Evolutionary conservation across 2,888 invertebrate genomes (phyloP).

Genomic region (Gonocerus acuteangulatus): DNA sequence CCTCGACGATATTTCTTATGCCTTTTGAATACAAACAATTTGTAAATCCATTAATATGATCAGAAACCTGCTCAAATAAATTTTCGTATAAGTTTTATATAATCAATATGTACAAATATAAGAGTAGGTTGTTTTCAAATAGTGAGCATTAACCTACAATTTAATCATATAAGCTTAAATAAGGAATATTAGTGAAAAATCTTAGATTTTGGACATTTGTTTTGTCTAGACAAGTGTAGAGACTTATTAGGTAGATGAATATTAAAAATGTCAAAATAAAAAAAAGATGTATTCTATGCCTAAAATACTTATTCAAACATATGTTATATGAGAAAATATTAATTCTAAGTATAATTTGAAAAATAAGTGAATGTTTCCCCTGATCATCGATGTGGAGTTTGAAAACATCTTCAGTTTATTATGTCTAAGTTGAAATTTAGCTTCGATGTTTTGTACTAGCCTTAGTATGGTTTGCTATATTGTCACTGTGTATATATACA

Average conservation of each 20-base stretch:
- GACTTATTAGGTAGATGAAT: not conserved
- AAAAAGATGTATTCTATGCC: not conserved
- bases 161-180: no score
- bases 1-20: not conserved
- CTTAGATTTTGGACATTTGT: not conserved
- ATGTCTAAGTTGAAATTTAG: not conserved
- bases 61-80: conserved; percentile 8
- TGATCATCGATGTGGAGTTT: not conserved
- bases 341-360: not conserved
- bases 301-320: not conserved
- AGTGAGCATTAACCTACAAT: no score
- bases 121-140: not conserved
- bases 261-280: not conserved
- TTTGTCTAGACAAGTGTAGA: not conserved
- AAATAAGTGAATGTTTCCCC: conserved; percentile 10
- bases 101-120: not conserved
- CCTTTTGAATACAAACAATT: not conserved
- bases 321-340: not conserved
- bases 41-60: not conserved
- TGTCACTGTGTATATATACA: no score
- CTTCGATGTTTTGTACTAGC: no score
- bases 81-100: not conserved
- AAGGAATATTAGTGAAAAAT: no score
- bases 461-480: no score
- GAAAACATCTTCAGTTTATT: not conserved